Evolutionary conservation across 2,113 vertebrate species (phyloP).

Genomic region (Microcebus tavaratra): DNA sequence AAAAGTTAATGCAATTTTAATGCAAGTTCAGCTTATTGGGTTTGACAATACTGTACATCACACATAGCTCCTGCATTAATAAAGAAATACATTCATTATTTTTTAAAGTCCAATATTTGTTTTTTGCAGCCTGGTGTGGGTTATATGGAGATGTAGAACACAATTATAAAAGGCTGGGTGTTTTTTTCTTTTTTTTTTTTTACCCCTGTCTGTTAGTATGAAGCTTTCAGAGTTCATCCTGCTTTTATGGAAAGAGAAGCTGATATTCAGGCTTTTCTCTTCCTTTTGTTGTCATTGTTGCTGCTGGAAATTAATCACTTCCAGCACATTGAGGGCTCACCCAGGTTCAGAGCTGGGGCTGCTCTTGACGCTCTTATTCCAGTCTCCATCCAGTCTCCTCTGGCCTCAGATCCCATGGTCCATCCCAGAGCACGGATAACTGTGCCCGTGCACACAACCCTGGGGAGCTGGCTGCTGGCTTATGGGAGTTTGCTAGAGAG

Average conservation of each 20-base stretch:
- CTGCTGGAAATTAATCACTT: conserved; percentile 14
- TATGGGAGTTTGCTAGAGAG: background rate
- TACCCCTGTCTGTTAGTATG: background rate
- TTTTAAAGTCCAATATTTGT: conserved; percentile 77
- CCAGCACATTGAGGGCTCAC: background rate
- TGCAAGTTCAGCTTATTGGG: conserved; percentile 76
- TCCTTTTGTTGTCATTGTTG: background rate
- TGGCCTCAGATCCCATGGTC: background rate
- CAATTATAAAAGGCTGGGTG: conserved; percentile 59
- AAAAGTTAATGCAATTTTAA: conserved; percentile 83
- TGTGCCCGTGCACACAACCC: background rate
- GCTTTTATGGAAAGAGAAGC: background rate
- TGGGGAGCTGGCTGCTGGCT: background rate
- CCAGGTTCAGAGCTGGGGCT: background rate
- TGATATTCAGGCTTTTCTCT: background rate
- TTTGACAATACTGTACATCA: conserved; percentile 81
- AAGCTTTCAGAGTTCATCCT: conserved; percentile 31
- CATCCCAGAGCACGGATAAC: background rate
- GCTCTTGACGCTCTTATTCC: background rate
- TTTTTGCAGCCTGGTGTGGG: conserved; percentile 55
- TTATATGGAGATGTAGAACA: conserved; percentile 50
- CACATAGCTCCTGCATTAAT: conserved; percentile 73
- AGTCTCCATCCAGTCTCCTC: background rate
- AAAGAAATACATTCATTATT: conserved; percentile 79
- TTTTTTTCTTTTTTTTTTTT: conserved; percentile 15